Base-by-base conservation (phyloP, 2,113 vertebrate species). In the Hepsetus odoe region DNA sequence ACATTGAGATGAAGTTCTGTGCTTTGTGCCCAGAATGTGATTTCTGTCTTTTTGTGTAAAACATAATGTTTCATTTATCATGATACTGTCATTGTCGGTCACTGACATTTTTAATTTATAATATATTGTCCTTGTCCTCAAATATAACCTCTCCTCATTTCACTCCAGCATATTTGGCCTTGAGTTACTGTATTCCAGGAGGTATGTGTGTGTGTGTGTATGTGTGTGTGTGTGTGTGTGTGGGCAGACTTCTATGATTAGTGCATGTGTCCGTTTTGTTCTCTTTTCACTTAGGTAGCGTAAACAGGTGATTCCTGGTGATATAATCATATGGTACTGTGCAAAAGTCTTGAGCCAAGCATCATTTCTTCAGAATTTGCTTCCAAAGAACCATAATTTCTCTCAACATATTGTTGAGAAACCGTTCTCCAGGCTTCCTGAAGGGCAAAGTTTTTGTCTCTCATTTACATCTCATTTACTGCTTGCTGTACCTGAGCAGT, bases 141-240 rank as follows among this genome's bases (percentile, higher is more conserved):
- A 80, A 40, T 24, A 74, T 69, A 86, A 74, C 35, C 65, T 89
- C 40, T 85, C 66, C 64, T 82, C 86, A 78, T 67, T 92, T 68
- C 81, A 76, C 91, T 91, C 14, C 88, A 94, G 93, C 87, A 80
- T 93, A 87, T 87, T 82, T 85, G 90, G 92, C 84, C 85, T 94
- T 83, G 89, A 92, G 86, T 85, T 92, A 78, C 83, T 94, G 76
- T 91, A 90, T 84, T 90, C 91, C 14, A 89, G 85, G 77, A 93
- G 93, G 93, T 94, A 93, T 65, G 61, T 71, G 51, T 67, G 9
- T 69, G 46, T 35, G 65, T 80, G 59, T 83, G 61, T 85, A 61
- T 58, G 79, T 75, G 66, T 76, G 35, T 80, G 68, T 71, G 16
- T n/a, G n/a, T n/a, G n/a, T n/a, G n/a, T n/a, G n/a, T n/a, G n/a